These are phyloP conservation scores for Botia kubotai DNA, from an alignment of 2,797 vertebrate genomes.

Conservation along the genomic window DNA sequence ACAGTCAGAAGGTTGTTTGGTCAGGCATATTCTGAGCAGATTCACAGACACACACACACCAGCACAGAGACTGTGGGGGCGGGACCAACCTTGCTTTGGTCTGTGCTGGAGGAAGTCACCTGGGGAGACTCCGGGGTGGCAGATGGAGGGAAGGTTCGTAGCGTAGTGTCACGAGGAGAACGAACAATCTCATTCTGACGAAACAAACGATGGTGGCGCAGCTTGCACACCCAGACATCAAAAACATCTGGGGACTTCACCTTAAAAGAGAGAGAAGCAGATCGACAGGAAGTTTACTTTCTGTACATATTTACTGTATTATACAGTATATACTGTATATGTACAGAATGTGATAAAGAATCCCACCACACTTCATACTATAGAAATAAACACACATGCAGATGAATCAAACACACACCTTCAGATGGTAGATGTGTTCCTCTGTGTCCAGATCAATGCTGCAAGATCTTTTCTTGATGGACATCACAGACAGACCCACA, in stretches of 20 bases:
- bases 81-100: slow-evolving; percentile 86
- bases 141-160: slow-evolving; percentile 89
- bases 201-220: slow-evolving; percentile 94
- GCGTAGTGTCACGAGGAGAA: slow-evolving; percentile 91
- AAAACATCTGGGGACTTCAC: slow-evolving; percentile 98
- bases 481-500: slow-evolving; percentile 98
- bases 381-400: not conserved
- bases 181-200: slow-evolving; percentile 98
- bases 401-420: slow-evolving; percentile 79
- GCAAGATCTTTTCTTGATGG: slow-evolving; percentile 96
- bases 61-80: not conserved
- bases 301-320: too few relatives aligned
- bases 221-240: slow-evolving; percentile 94
- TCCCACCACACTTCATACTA: not conserved
- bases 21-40: not conserved
- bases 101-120: slow-evolving; percentile 79
- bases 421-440: slow-evolving; percentile 98
- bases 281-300: not conserved
- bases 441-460: slow-evolving; percentile 98
- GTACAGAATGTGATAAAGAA: not conserved
- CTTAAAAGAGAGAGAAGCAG: slow-evolving; percentile 66
- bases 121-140: slow-evolving; percentile 88
- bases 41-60: not conserved
- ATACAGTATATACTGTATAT: not conserved
- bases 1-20: not conserved